A percentile compares a stretch with the other conserved stretches of the same genome.
Conservation (phyloP, 2,113 vertebrate genomes). For the Glaucomys volans region DNA sequence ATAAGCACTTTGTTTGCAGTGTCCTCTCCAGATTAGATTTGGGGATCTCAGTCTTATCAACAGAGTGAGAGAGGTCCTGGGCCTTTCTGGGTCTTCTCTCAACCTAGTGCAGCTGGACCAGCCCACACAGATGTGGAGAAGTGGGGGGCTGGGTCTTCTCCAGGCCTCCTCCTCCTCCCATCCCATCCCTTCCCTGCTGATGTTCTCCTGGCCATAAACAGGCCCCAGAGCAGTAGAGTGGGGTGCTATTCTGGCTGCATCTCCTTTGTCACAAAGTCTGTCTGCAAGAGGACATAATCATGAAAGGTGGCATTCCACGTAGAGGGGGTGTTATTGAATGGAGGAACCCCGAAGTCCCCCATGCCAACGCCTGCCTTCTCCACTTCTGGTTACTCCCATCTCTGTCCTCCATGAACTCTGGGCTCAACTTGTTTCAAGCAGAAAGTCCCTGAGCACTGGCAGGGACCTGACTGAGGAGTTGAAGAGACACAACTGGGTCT, state of each 20-base stretch:
- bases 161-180: not conserved
- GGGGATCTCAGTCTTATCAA: constrained; percentile 8
- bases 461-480: not conserved
- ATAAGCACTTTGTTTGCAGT: constrained; percentile 68
- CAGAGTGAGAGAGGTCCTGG: not conserved
- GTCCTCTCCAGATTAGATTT: constrained; percentile 35
- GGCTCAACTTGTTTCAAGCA: not conserved
- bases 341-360: not conserved
- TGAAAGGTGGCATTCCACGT: not conserved
- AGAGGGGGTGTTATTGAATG: not conserved
- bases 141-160: not conserved
- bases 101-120: not conserved
- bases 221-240: not conserved
- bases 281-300: not conserved
- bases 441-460: not conserved
- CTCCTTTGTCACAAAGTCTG: not conserved
- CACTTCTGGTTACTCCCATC: not conserved
- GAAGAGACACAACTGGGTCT: not conserved
- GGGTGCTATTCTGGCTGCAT: not conserved
- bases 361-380: not conserved
- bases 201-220: not conserved
- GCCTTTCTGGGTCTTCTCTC: not conserved
- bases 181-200: not conserved
- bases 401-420: not conserved
- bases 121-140: not conserved